These are phyloP conservation scores for Micromys minutus DNA, from an alignment of 2,113 vertebrate genomes.

Conservation along the genomic window DNA sequence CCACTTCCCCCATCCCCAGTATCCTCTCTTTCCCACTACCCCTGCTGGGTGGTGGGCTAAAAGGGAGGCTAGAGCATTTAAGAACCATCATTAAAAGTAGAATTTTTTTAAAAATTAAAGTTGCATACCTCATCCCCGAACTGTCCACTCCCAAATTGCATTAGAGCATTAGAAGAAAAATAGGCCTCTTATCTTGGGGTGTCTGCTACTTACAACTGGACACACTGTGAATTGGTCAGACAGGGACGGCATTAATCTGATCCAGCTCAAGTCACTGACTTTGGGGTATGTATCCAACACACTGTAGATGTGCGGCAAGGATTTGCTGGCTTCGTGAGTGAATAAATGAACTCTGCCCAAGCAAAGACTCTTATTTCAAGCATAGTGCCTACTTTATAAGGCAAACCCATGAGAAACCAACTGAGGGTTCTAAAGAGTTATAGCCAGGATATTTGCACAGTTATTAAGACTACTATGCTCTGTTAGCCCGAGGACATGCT, in stretches of 20 bases:
- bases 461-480: background rate
- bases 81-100: too few relatives aligned
- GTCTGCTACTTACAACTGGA: background rate
- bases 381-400: background rate
- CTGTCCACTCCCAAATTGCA: background rate
- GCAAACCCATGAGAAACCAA: background rate
- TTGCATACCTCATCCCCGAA: background rate
- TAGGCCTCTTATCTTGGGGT: background rate
- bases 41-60: too few relatives aligned
- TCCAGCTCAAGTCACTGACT: background rate
- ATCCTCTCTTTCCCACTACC: too few relatives aligned
- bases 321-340: constrained; percentile 49
- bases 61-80: too few relatives aligned
- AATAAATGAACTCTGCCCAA: constrained; percentile 28
- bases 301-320: background rate
- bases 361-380: background rate
- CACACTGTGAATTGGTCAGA: background rate
- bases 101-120: too few relatives aligned
- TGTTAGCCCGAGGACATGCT: background rate
- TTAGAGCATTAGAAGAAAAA: constrained; percentile 10
- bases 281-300: background rate
- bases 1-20: too few relatives aligned
- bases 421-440: background rate
- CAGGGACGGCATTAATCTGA: background rate
- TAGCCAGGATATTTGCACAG: background rate